Base-by-base conservation (phyloP, 2,797 vertebrate species). In the Rhadinocentrus ornatus region DNA sequence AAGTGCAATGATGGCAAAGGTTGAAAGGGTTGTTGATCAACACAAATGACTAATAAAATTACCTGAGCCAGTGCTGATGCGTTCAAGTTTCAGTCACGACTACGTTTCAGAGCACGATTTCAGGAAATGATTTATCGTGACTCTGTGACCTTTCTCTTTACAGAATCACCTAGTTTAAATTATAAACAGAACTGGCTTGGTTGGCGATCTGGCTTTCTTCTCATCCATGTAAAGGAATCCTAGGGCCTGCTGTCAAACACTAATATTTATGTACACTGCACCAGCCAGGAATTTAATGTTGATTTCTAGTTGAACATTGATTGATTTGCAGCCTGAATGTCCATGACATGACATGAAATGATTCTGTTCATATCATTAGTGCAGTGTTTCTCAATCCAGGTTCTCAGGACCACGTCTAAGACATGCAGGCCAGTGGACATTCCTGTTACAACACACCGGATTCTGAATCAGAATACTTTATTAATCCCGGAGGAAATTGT, bases 21-120 rank as follows among this genome's bases (percentile, higher is more conserved):
- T 79, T 80, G 77, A 81, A 81, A 80, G 71, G 75, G 84, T 77
- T 88, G 87, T 88, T 88, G 87, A 89, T 85, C 81, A 88, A 86
- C 83, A 86, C 78, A 86, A 83, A 86, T 85, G 79, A 81, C 61
- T 80, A 77, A 71, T 73, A 77, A 85, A 85, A 86, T 81, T 29
- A 71, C 32, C 41, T 54, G n/a, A 34, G 73, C 37, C 15, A 62
- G 44, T 22, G 24, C 18, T 16, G 65, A 80, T 67, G 59, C 22
- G 20, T 57, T 3, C 34, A 39, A 44, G 35, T 75, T 71, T 64
- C 37, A 66, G 41, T 34, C n/a, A 41, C 22, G 48, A 50, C 61
- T 18, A 44, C 64, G 0, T 67, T 66, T 67, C n/a, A 34, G 20
- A 58, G 53, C 9, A 26, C 35, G 13, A 11, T 8, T 7, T 46